Evolutionary conservation across 2,797 vertebrate genomes (phyloP).

Genomic region (Crax fasciolata): DNA sequence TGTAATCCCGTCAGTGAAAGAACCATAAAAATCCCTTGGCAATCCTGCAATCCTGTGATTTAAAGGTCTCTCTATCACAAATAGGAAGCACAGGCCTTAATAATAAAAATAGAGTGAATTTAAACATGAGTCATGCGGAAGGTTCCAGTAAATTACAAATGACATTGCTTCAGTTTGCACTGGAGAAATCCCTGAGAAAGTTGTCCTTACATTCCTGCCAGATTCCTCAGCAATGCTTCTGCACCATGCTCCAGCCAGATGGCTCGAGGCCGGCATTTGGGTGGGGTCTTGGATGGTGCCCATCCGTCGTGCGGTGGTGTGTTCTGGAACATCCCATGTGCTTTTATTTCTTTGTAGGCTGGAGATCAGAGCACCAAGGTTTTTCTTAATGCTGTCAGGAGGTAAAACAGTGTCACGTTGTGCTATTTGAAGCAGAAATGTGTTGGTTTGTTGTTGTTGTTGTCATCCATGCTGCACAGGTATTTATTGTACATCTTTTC

Average conservation of each 20-base stretch:
- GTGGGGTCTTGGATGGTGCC: fast-evolving
- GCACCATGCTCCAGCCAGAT: neutral
- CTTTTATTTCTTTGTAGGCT: neutral
- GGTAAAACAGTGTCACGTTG: neutral
- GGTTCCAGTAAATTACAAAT: neutral
- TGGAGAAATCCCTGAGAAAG: conserved; percentile 5
- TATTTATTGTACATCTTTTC: neutral
- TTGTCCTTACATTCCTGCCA: neutral
- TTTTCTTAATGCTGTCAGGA: neutral
- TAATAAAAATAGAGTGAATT: neutral
- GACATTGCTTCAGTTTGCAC: neutral
- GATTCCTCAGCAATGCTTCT: neutral
- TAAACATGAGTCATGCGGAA: conserved; percentile 15
- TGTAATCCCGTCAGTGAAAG: neutral
- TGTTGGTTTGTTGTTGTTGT: neutral
- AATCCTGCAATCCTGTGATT: neutral
- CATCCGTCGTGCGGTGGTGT: neutral
- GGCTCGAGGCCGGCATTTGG: neutral
- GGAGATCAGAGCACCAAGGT: neutral
- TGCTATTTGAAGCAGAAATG: neutral
- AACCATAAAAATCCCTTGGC: neutral
- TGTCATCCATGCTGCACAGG: neutral
- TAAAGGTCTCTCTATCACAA: neutral
- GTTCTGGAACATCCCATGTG: neutral
- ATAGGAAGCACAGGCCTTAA: neutral